phyloP scores from a whole-genome alignment of 2,113 vertebrate species.

The Leucopsar rothschildi region DNA sequence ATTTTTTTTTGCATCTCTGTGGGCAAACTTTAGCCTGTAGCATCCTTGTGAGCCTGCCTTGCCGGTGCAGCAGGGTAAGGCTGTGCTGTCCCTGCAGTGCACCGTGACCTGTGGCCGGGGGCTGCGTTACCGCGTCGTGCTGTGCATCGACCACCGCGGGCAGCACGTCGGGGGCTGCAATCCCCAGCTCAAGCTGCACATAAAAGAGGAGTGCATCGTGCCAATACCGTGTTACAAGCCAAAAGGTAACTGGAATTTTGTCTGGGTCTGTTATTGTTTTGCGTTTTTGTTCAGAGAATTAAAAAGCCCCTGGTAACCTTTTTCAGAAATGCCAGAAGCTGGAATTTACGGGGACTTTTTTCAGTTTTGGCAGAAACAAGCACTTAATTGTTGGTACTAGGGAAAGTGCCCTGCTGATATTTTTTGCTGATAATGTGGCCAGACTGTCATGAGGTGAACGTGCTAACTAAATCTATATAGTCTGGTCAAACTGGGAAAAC shows the following conservation, averaged over 20 bases:
- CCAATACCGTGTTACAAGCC: constrained; percentile 87
- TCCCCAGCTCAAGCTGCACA: constrained; percentile 82
- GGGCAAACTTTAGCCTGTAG: neutral
- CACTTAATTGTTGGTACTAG: constrained; percentile 24
- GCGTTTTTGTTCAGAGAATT: constrained; percentile 22
- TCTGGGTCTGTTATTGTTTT: neutral
- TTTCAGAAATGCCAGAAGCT: constrained; percentile 48
- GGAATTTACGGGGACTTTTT: constrained; percentile 29
- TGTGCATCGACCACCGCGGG: constrained; percentile 88
- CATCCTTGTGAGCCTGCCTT: neutral
- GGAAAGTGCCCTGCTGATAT: constrained; percentile 21
- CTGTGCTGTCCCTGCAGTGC: constrained; percentile 75
- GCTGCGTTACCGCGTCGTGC: constrained; percentile 88
- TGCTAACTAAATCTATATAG: neutral
- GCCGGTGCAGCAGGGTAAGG: neutral
- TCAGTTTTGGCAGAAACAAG: constrained; percentile 20
- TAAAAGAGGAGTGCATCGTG: constrained; percentile 91
- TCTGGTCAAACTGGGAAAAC: neutral
- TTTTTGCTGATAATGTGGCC: constrained; percentile 28
- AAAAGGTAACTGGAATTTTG: constrained; percentile 74
- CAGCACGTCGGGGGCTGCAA: constrained; percentile 90
- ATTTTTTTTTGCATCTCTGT: accelerated
- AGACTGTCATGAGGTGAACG: neutral
- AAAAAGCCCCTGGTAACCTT: constrained; percentile 42
- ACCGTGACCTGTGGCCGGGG: constrained; percentile 91